A percentile compares a stretch with the other conserved stretches of the same genome.
Evolutionary conservation across 2,888 invertebrate species (phyloP).

Genomic region (Elaeidobius kamerunicus): DNA sequence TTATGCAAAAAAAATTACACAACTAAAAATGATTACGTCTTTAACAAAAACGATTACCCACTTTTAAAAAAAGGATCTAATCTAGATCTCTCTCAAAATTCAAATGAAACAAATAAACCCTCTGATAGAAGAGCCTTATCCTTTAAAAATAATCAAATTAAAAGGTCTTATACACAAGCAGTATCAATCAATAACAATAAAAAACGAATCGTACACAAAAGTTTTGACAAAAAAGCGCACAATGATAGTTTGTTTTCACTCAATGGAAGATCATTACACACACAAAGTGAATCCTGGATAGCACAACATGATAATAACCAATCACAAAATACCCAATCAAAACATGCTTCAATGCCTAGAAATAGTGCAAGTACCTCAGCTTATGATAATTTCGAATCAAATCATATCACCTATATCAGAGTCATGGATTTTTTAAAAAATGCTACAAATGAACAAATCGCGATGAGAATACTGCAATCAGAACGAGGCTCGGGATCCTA

Average conservation of each 20-base stretch:
- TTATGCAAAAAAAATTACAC: not conserved
- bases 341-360: not conserved
- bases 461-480: not conserved
- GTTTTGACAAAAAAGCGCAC: not conserved
- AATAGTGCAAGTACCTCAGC: not conserved
- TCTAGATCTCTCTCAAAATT: not conserved
- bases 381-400: not conserved
- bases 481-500: not conserved
- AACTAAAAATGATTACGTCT: not conserved
- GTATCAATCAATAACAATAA: not conserved
- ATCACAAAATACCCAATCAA: not conserved
- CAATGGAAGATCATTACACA: not conserved
- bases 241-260: not conserved
- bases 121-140: not conserved
- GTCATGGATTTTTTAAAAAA: not conserved
- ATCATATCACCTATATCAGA: not conserved
- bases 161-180: not conserved
- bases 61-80: not conserved
- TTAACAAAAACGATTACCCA: not conserved
- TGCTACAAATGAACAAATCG: not conserved
- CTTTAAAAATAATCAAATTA: not conserved
- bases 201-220: not conserved
- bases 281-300: not conserved
- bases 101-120: not conserved
- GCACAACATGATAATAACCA: not conserved